Evolutionary conservation across 2,888 invertebrate genomes (phyloP).

Genomic region (Ryuthela nishihirai): DNA sequence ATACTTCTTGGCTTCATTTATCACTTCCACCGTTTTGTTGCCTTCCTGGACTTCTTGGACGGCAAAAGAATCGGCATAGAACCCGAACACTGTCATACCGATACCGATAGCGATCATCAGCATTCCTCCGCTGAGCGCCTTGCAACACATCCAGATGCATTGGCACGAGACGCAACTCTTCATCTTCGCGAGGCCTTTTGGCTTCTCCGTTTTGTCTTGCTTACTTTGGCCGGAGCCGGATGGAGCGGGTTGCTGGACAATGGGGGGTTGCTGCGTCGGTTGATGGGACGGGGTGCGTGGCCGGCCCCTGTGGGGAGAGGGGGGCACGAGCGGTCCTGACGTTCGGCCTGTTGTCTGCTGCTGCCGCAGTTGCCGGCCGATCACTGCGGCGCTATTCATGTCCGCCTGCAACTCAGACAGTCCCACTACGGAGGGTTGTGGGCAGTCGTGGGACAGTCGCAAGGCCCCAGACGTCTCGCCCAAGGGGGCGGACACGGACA

Average conservation of each 20-base stretch:
- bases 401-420: constrained; percentile 17
- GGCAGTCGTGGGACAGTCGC: constrained; percentile 7
- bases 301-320: constrained; percentile 38
- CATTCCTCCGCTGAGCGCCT: constrained; percentile 81
- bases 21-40: constrained; percentile 44
- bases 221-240: no score
- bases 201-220: constrained; percentile 1
- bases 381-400: constrained; percentile 45
- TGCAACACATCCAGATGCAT: constrained; percentile 91
- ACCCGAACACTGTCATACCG: constrained; percentile 86
- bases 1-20: constrained; percentile 44
- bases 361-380: constrained; percentile 44
- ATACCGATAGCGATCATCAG: constrained; percentile 82
- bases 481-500: no score
- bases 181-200: constrained; percentile 27
- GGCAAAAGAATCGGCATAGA: constrained; percentile 47
- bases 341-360: constrained; percentile 40
- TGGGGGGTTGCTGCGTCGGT: constrained; percentile 20
- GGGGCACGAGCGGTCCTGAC: constrained; percentile 36
- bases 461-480: no score
- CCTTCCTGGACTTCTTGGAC: constrained; percentile 35
- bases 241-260: constrained; percentile 18
- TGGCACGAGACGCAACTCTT: constrained; percentile 71
- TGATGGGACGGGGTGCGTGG: constrained; percentile 42
- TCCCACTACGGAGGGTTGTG: constrained; percentile 9